These are phyloP conservation scores for Pangasius djambal DNA, from an alignment of 2,797 vertebrate genomes.

Conservation along the genomic window DNA sequence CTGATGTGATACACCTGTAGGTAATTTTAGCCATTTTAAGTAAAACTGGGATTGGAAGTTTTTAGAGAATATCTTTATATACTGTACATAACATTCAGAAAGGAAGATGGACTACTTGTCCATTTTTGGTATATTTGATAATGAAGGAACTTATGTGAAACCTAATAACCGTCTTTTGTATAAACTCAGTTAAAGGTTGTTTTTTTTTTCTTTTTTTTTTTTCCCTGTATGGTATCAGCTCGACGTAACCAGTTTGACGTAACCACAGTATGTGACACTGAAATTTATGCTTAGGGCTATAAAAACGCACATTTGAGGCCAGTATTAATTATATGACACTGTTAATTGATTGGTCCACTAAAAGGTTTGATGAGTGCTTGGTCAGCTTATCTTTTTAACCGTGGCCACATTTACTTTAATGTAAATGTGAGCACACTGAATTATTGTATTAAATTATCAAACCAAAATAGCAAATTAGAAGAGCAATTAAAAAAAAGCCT, in stretches of 20 bases:
- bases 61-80: neutral
- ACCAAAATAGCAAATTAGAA: neutral
- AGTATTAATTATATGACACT: neutral
- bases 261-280: neutral
- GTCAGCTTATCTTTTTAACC: neutral
- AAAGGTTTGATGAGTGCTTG: slow-evolving; percentile 3
- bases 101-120: neutral
- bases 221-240: neutral
- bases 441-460: neutral
- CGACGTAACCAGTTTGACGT: neutral
- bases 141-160: neutral
- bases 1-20: no score
- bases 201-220: no score
- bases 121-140: neutral
- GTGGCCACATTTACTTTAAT: neutral
- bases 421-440: neutral
- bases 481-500: neutral
- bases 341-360: neutral
- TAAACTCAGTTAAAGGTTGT: no score
- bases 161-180: neutral
- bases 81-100: no score
- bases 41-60: no score
- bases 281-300: neutral
- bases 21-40: no score
- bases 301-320: neutral